Evolutionary conservation across 2,113 vertebrate species (phyloP).

Genomic region (Scatophagus argus): DNA sequence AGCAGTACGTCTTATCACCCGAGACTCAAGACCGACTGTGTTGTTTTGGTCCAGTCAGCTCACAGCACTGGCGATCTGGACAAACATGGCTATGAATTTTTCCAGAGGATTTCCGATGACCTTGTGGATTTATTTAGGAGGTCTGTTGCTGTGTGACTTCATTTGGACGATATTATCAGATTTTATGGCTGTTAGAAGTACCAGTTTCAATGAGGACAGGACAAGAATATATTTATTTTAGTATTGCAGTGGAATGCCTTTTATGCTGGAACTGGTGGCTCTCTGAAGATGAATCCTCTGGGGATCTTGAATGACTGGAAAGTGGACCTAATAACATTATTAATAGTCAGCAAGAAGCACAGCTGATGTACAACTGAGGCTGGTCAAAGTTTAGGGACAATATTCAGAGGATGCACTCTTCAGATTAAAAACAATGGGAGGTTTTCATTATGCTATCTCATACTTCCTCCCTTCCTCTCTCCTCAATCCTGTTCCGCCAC

Average conservation of each 20-base stretch:
- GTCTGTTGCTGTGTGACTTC: constrained; percentile 3
- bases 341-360: neutral
- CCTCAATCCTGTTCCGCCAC: too few species aligned
- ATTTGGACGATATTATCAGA: neutral
- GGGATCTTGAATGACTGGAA: neutral
- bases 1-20: neutral
- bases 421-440: too few species aligned
- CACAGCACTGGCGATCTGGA: neutral
- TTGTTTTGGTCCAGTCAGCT: constrained; percentile 10
- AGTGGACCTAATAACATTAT: neutral
- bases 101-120: constrained; percentile 14
- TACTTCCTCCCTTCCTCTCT: too few species aligned
- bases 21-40: neutral
- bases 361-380: neutral
- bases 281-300: neutral
- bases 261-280: neutral
- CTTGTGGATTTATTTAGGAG: neutral
- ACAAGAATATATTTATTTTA: neutral
- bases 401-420: too few species aligned
- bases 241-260: neutral
- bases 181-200: neutral
- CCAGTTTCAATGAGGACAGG: neutral
- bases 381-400: neutral
- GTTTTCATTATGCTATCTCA: too few species aligned
- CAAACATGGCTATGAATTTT: neutral